Conservation (phyloP, 2,113 vertebrate species). For the Salvelinus fontinalis region DNA sequence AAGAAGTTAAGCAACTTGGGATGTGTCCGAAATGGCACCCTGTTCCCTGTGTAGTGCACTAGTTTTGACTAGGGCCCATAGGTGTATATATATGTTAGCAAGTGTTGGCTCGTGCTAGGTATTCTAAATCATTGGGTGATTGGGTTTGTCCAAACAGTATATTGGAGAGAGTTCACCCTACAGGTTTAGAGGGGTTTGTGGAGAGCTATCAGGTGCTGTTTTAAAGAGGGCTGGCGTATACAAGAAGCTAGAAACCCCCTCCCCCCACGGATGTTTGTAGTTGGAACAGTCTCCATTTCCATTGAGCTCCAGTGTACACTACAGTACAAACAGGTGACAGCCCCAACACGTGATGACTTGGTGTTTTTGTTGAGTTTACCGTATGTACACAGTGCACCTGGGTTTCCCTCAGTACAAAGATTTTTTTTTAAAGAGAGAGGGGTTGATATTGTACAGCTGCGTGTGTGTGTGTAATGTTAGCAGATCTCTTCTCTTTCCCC, state of each 20-base stretch:
- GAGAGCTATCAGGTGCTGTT: constrained; percentile 30
- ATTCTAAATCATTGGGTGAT: too few relatives aligned
- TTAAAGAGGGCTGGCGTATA: constrained; percentile 26
- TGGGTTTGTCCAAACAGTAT: too few relatives aligned
- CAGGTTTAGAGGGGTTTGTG: background rate
- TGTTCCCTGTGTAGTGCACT: too few relatives aligned
- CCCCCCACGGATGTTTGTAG: constrained; percentile 29
- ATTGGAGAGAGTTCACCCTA: too few relatives aligned
- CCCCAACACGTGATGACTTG: constrained; percentile 51
- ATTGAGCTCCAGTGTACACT: constrained; percentile 40
- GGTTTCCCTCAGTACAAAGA: constrained; percentile 9
- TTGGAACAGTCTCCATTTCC: background rate
- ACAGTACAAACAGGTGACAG: constrained; percentile 30
- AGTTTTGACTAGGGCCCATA: too few relatives aligned
- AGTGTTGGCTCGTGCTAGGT: too few relatives aligned
- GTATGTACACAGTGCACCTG: constrained; percentile 50
- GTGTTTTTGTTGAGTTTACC: constrained; percentile 49
- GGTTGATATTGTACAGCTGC: constrained; percentile 52
- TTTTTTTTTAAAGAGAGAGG: background rate
- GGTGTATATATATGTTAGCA: too few relatives aligned
- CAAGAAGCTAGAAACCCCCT: background rate
- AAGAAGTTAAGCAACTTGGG: too few relatives aligned
- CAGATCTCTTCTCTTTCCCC: constrained; percentile 10
- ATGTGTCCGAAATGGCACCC: too few relatives aligned
- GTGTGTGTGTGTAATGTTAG: constrained; percentile 29